Percentiles rank a stretch among this genome's conserved stretches.
Conservation (phyloP, 2,888 invertebrate genomes). For the Rhagonycha lutea region DNA sequence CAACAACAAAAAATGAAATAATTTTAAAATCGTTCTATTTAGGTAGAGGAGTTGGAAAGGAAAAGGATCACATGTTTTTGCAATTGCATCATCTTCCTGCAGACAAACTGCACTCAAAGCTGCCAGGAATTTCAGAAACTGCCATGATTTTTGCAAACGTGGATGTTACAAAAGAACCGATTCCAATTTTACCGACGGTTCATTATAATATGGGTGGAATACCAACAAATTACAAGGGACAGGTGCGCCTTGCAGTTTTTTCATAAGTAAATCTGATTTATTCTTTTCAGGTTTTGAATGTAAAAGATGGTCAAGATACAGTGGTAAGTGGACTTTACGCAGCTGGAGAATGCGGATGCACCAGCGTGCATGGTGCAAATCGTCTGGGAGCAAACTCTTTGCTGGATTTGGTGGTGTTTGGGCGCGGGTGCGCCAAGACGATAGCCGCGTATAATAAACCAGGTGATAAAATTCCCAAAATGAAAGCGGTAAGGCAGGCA, state of each 20-base stretch:
- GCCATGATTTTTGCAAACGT: slow-evolving; percentile 99
- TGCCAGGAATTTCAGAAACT: slow-evolving; percentile 98
- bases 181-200: slow-evolving; percentile 98
- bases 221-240: slow-evolving; percentile 97
- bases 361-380: slow-evolving; percentile 98
- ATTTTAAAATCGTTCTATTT: not conserved
- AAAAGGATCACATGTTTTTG: slow-evolving; percentile 93
- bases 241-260: slow-evolving; percentile 59
- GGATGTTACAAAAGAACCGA: slow-evolving; percentile 97
- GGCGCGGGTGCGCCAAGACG: slow-evolving; percentile 92
- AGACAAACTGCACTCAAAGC: slow-evolving; percentile 80
- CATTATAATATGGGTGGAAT: slow-evolving; percentile 99
- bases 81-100: slow-evolving; percentile 96
- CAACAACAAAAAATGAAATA: not conserved
- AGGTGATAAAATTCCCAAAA: slow-evolving; percentile 75
- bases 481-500: slow-evolving; percentile 65
- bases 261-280: not conserved
- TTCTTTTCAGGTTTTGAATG: slow-evolving; percentile 63
- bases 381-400: slow-evolving; percentile 97
- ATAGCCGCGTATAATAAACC: slow-evolving; percentile 86
- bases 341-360: slow-evolving; percentile 92
- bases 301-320: slow-evolving; percentile 64
- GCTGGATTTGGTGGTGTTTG: slow-evolving; percentile 97
- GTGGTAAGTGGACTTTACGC: slow-evolving; percentile 91
- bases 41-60: slow-evolving; percentile 90